Evolutionary conservation across 2,113 vertebrate genomes (phyloP), one percentile per base, ranked within the genome.

Genomic region (Perognathus longimembris): DNA sequence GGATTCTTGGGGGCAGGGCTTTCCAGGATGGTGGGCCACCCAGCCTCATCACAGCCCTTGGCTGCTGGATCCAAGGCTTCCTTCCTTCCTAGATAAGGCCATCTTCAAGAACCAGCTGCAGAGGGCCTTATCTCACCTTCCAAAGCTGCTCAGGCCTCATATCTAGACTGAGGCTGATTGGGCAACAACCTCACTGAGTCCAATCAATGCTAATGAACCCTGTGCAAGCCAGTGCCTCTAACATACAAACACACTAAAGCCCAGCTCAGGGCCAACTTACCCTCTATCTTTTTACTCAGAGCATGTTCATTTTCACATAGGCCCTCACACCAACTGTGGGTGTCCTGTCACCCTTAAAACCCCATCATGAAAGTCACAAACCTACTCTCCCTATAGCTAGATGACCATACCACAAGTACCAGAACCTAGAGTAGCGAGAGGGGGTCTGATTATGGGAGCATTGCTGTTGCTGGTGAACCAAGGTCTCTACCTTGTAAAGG

Each of bases 351-450:
- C 61, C 17, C 32, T 70, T 42, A 12, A 7, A 9, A 54, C 7
- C 40, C 88, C 67, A 42, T 32, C 7, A 59, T 70, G 14, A 45
- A 92, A 34, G 32, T 64, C 45, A 92, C 32, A 81, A 50, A 54
- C 21, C 26, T 6, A 42, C 21, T 42, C 11, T 40, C 34, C 22
- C 30, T 7, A 34, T 2, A 69, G 66, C 50, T 50, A 1, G 32
- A 66, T 0, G 4, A 76, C 36, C 24, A 38, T 1, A 32, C 28
- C 36, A 59, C 38, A 67, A 22, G 17, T 20, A 2, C 5, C 6
- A 0, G 9, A 6, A 34, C 6, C 3, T 45, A 24, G 0, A 40
- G 36, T 10, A 15, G 61, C 0, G 3, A 32, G 17, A 69, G 30
- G 15, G 12, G 5, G 17, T 0, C 7, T 64, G 21, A 26, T 3